Conservation (phyloP, 2,888 invertebrate genomes). For the Pyrochroa serraticornis region DNA sequence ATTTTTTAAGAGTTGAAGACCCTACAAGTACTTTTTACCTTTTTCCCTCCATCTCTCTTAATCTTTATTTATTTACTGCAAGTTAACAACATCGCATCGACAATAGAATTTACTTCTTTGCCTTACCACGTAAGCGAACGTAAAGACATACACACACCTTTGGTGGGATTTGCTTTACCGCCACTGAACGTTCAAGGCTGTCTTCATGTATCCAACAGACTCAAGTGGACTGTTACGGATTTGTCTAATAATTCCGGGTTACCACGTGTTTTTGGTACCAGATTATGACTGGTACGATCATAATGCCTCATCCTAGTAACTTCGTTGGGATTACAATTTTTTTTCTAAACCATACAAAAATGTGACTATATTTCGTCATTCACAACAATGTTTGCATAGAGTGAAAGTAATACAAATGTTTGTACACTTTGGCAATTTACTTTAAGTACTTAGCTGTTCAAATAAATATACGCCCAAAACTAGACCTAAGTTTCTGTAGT, state of each 20-base stretch:
- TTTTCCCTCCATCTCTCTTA: too few species aligned
- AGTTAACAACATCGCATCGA: too few species aligned
- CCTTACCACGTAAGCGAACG: background rate
- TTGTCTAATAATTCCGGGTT: conserved; percentile 15
- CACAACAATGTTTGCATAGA: background rate
- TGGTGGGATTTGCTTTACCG: conserved; percentile 9
- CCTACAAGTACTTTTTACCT: too few species aligned
- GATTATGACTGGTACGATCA: conserved; percentile 18
- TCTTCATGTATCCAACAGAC: conserved; percentile 4
- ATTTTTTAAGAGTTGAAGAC: too few species aligned
- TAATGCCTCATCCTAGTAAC: conserved; percentile 8
- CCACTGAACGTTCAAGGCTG: conserved; percentile 19
- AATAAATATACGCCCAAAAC: too few species aligned
- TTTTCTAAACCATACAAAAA: too few species aligned
- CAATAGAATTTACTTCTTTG: too few species aligned
- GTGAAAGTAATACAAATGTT: conserved; percentile 23
- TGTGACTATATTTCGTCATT: conserved; percentile 20
- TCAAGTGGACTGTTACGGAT: conserved; percentile 3
- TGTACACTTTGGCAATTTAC: conserved; percentile 3
- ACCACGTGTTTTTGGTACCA: conserved; percentile 22
- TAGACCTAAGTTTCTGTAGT: too few species aligned
- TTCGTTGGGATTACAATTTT: conserved; percentile 9
- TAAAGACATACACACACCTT: conserved; percentile 13
- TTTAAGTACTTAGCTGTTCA: too few species aligned
- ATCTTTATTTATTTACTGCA: too few species aligned